Conservation (phyloP, 35 echinoderm and acorn worm species). For the Holothuria glaberrima region DNA sequence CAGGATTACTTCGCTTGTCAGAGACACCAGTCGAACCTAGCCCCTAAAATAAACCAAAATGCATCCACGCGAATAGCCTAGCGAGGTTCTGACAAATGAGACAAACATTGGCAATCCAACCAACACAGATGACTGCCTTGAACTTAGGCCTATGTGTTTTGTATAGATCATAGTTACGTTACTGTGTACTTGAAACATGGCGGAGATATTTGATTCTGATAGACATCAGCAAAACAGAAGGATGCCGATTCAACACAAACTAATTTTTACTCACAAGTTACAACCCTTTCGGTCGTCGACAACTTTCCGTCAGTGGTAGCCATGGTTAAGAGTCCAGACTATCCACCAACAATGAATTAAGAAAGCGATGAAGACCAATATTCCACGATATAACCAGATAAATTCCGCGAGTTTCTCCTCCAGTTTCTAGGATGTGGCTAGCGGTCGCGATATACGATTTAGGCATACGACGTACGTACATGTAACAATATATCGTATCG, state of each 20-base stretch:
- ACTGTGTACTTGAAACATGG: conserved; percentile 31
- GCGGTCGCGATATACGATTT: conserved; percentile 1
- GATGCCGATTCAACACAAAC: neutral
- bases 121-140: too few relatives aligned
- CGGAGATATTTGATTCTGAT: conserved; percentile 42
- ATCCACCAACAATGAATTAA: conserved; percentile 59
- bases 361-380: conserved; percentile 35
- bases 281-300: conserved; percentile 65
- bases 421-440: neutral
- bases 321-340: conserved; percentile 58
- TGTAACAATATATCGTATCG: neutral
- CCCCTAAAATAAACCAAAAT: too few relatives aligned
- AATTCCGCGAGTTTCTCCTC: conserved; percentile 47
- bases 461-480: too few relatives aligned
- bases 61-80: too few relatives aligned
- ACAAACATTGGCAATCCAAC: too few relatives aligned
- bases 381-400: conserved; percentile 60
- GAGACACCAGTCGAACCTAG: too few relatives aligned
- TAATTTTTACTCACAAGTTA: conserved; percentile 59
- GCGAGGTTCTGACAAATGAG: too few relatives aligned
- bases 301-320: conserved; percentile 61
- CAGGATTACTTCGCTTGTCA: too few relatives aligned
- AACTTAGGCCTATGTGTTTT: too few relatives aligned
- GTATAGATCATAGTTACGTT: too few relatives aligned
- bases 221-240: conserved; percentile 25